These are phyloP conservation scores for Ornithoptera alexandrae DNA, from an alignment of 2,888 invertebrate species.

Conservation along the genomic window DNA sequence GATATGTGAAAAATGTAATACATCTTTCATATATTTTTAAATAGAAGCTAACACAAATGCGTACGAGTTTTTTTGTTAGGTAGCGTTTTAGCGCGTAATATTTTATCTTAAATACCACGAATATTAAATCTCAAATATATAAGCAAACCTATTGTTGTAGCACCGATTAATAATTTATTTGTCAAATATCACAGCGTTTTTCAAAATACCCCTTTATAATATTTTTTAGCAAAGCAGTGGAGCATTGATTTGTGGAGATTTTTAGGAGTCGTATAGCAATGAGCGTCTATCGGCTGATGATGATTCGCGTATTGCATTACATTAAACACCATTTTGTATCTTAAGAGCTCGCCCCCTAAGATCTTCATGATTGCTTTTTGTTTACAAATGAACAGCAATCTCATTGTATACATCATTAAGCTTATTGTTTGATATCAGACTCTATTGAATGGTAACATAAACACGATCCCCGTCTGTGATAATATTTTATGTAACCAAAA, in stretches of 20 bases:
- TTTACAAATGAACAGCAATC: slow-evolving; percentile 35
- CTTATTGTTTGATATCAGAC: slow-evolving; percentile 29
- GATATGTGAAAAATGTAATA: neutral
- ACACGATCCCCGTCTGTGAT: neutral
- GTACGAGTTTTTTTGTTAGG: neutral
- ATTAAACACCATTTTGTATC: slow-evolving; percentile 16
- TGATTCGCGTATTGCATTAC: slow-evolving; percentile 11
- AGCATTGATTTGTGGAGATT: too few relatives aligned
- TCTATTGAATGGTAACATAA: slow-evolving; percentile 34
- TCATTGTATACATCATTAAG: slow-evolving; percentile 29
- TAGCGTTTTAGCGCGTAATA: too few relatives aligned
- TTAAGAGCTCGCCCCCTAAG: slow-evolving; percentile 1
- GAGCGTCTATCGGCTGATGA: too few relatives aligned
- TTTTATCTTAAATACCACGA: neutral
- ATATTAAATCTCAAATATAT: neutral
- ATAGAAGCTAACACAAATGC: neutral
- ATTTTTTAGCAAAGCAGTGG: too few relatives aligned
- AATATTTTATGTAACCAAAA: neutral
- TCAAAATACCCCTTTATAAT: too few relatives aligned
- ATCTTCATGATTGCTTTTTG: slow-evolving; percentile 34
- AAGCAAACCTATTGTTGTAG: too few relatives aligned
- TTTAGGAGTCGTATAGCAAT: too few relatives aligned
- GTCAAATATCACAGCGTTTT: too few relatives aligned
- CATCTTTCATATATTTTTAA: neutral
- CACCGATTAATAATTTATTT: too few relatives aligned